Evolutionary conservation across 2,113 vertebrate genomes (phyloP).

Genomic region (Sapayoa aenigma): DNA sequence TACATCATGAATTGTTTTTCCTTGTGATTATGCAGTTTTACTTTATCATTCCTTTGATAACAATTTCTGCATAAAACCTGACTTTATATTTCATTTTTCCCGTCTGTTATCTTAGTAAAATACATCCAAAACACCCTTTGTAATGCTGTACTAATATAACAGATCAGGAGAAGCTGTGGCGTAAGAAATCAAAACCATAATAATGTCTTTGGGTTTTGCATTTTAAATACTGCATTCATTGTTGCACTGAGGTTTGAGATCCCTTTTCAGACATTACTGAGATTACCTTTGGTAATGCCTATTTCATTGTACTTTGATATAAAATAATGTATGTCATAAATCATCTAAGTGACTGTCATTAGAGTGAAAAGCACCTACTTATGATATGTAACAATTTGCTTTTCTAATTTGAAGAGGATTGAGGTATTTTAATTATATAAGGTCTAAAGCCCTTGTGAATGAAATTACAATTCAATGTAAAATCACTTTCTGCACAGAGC

Average conservation of each 20-base stretch:
- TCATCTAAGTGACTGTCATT: constrained; percentile 81
- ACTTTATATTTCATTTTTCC: constrained; percentile 80
- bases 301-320: constrained; percentile 87
- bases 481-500: constrained; percentile 67
- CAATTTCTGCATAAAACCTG: constrained; percentile 77
- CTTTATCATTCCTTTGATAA: constrained; percentile 81
- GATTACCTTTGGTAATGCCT: constrained; percentile 86
- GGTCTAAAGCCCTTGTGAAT: constrained; percentile 71
- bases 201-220: constrained; percentile 85
- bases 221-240: constrained; percentile 86
- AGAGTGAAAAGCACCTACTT: constrained; percentile 82
- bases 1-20: constrained; percentile 73
- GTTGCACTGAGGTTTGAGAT: constrained; percentile 81
- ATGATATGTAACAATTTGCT: constrained; percentile 85
- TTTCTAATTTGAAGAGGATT: constrained; percentile 84
- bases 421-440: constrained; percentile 82
- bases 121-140: constrained; percentile 77
- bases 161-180: constrained; percentile 77
- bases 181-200: constrained; percentile 85
- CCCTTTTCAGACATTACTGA: constrained; percentile 83
- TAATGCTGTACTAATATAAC: constrained; percentile 72
- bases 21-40: constrained; percentile 70
- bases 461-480: constrained; percentile 69
- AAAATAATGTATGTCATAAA: constrained; percentile 84
- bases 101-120: constrained; percentile 79